Evolutionary conservation across 2,888 invertebrate genomes (phyloP).

Genomic region (Eretmocerus hayati): DNA sequence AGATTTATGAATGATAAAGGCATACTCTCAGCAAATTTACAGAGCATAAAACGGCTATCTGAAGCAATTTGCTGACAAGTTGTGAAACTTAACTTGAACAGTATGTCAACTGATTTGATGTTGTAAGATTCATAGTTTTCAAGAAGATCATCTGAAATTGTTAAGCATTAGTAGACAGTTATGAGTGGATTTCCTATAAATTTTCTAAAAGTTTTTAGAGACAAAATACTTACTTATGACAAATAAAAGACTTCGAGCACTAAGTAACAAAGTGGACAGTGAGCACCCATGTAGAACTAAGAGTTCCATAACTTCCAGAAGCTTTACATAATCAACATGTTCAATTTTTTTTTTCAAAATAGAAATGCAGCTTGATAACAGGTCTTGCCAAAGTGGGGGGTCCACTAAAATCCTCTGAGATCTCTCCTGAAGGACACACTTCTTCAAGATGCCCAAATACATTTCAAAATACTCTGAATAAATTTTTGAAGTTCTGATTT

Average conservation of each 20-base stretch:
- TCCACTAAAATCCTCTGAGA: conserved; percentile 51
- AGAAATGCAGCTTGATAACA: conserved; percentile 28
- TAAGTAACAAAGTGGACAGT: conserved; percentile 31
- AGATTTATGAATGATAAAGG: conserved; percentile 47
- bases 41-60: conserved; percentile 50
- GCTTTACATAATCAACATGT: conserved; percentile 45
- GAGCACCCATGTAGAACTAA: conserved; percentile 47
- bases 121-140: conserved; percentile 22
- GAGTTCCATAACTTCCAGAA: conserved; percentile 47
- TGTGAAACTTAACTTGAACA: conserved; percentile 30
- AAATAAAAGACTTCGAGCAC: conserved; percentile 31
- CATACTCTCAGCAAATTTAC: conserved; percentile 51
- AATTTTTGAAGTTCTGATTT: conserved; percentile 37
- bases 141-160: conserved; percentile 25
- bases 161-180: background rate
- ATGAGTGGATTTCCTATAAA: background rate
- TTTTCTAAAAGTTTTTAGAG: conserved; percentile 1
- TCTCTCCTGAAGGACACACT: conserved; percentile 51
- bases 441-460: conserved; percentile 53
- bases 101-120: conserved; percentile 24
- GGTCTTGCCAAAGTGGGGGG: conserved; percentile 53
- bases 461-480: conserved; percentile 46
- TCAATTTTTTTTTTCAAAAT: conserved; percentile 38
- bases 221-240: conserved; percentile 30
- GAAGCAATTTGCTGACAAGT: conserved; percentile 47